Evolutionary conservation across 2,888 invertebrate species (phyloP), one percentile per base, ranked within the genome.

Genomic region (Oligia strigilis): DNA sequence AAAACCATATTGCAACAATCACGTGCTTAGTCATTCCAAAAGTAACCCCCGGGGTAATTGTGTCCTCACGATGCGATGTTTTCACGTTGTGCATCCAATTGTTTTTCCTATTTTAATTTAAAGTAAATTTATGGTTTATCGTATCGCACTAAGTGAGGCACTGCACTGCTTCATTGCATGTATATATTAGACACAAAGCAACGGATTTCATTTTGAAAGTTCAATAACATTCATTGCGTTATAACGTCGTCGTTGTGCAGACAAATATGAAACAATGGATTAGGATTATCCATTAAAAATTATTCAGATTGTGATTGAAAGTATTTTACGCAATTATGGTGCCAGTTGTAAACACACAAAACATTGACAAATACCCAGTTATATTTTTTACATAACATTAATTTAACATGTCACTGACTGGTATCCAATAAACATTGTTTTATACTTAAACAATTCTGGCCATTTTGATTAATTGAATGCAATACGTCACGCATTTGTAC

Each of bases 391-490:
- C 14, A 43, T 43, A 23, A 52, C n/a, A 66, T 52, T 43, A 19
- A 80, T 69, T 62, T 52, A 14, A 23, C 6, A 23, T 49, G 29
- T 58, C 64, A 77, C 14, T 40, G 40, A 13, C 55, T 49, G 29
- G 67, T 49, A 81, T 72, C 72, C 58, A 78, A 85, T 75, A 43
- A 66, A 80, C 73, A 83, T 64, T 71, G 52, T 75, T 82, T 69
- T 64, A 67, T 29, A 29, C 29, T 1, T 77, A 82, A 80, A 81
- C 80, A 82, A 76, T 78, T 73, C 77, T 69, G 49, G 46, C 17
- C 69, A 77, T 79, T 88, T 83, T 87, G 83, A 89, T 89, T 89
- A 85, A 89, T 89, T 87, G 76, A 66, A 70, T 49, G 70, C 77
- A 79, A 83, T 84, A 84, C 74, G 70, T 84, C 80, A 85, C 62